These are phyloP conservation scores for Papilio demoleus DNA, from an alignment of 2,888 invertebrate species.

Conservation along the genomic window DNA sequence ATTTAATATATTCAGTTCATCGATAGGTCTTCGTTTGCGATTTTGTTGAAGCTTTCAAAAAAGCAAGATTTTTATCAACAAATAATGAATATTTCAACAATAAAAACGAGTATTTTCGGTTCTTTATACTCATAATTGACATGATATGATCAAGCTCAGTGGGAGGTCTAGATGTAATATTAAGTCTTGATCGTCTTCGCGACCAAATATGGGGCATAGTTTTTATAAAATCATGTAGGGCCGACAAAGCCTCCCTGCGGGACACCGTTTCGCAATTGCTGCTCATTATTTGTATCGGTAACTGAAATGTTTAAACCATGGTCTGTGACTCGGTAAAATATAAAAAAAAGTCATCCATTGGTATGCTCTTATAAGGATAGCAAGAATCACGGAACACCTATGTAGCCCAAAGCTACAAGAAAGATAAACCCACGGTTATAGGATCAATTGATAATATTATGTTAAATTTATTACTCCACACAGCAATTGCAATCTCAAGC, in stretches of 20 bases:
- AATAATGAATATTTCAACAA: constrained; percentile 9
- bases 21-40: neutral
- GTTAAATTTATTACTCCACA: no score
- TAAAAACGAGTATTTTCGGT: constrained; percentile 11
- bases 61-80: constrained; percentile 18
- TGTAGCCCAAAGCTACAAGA: neutral
- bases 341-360: neutral
- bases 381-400: neutral
- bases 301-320: constrained; percentile 25
- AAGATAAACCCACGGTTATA: neutral
- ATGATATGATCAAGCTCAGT: constrained; percentile 30
- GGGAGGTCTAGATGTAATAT: constrained; percentile 31
- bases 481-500: neutral
- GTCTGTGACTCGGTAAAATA: neutral
- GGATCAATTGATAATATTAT: neutral
- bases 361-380: neutral
- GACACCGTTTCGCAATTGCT: constrained; percentile 14
- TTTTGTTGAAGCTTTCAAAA: constrained; percentile 6
- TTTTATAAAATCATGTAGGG: constrained; percentile 17
- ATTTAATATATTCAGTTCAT: neutral
- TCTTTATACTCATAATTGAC: constrained; percentile 19
- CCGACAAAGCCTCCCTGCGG: constrained; percentile 24
- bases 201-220: constrained; percentile 25
- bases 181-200: constrained; percentile 12
- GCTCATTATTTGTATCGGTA: constrained; percentile 13